Base-by-base conservation (phyloP, 2,797 vertebrate species). In the Gephyroberyx darwinii region DNA sequence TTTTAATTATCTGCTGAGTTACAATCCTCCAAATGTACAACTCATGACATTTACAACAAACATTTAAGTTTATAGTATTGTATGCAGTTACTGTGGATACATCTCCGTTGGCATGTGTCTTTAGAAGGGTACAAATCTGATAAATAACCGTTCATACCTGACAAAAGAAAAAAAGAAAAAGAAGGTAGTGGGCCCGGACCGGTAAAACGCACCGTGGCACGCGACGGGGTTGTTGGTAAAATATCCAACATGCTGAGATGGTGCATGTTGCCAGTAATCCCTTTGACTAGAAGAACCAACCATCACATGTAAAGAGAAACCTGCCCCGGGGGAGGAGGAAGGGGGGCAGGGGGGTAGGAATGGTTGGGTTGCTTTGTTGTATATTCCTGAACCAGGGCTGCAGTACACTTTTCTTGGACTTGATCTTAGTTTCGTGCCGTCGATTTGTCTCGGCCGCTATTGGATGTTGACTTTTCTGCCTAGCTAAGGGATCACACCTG, bases 11-110 rank as follows among this genome's bases (percentile, higher is more conserved):
- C 84, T 91, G 89, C 82, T 82, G 80, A 86, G 90, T 89, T 91
- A 92, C 91, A 92, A 82, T 92, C 91, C 84, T 91, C 88, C 91
- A 92, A 94, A 94, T 94, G 90, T 94, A 94, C 93, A 94, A 92
- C 88, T 92, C 87, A 90, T 88, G 87, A 94, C 93, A 94, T 94
- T 92, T 93, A 94, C 93, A 94, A 92, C 94, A 93, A 91, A 92
- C 91, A 93, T 82, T 88, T 86, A 92, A 53, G 86, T 91, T 90
- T 91, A 93, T 91, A 93, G 83, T 90, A 90, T 84, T 91, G 87
- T 82, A 92, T 82, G 89, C 82, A 86, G 85, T 92, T 90, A 92
- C 90, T 88, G 92, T 92, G 91, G 87, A 88, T 89, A 89, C 88
- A 85, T 76, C 80, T 91, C 86, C 84, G 90, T 93, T 88, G 88